A percentile compares a stretch with the other conserved stretches of the same genome.
phyloP scores from a whole-genome alignment of 2,888 invertebrate genomes.

The Amiota minor region DNA sequence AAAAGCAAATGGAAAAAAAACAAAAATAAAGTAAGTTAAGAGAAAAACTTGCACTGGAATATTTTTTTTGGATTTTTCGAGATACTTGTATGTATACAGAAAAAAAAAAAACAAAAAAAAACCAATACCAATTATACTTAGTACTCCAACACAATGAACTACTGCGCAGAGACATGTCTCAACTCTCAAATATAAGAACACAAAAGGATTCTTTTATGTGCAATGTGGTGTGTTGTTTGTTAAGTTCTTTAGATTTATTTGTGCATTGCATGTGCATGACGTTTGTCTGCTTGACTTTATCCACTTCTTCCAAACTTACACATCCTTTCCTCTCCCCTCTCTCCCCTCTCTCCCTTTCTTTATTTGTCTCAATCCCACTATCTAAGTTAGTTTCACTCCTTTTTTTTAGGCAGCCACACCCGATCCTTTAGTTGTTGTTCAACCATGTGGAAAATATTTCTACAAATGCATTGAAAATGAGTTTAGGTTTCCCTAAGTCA shows the following conservation, averaged over 20 bases:
- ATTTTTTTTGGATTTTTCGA: too few relatives aligned
- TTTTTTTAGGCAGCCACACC: background rate
- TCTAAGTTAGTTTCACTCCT: too few relatives aligned
- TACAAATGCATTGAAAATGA: slow-evolving; percentile 13
- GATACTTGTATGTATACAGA: slow-evolving; percentile 29
- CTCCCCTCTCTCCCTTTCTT: too few relatives aligned
- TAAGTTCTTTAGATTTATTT: slow-evolving; percentile 49
- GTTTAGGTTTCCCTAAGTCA: background rate
- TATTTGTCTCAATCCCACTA: too few relatives aligned
- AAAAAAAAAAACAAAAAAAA: slow-evolving; percentile 50
- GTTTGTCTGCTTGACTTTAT: slow-evolving; percentile 4
- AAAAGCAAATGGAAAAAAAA: background rate
- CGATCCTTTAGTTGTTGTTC: background rate
- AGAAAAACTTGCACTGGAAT: background rate
- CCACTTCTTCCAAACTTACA: slow-evolving; percentile 4
- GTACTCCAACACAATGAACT: slow-evolving; percentile 28
- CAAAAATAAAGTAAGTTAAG: background rate
- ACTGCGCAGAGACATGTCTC: slow-evolving; percentile 23
- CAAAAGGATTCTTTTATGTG: slow-evolving; percentile 26
- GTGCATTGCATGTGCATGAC: slow-evolving; percentile 47
- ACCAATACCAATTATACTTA: slow-evolving; percentile 54
- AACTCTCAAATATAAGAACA: slow-evolving; percentile 28
- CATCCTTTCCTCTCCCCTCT: background rate
- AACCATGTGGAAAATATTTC: slow-evolving; percentile 12
- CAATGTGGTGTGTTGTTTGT: background rate